These are phyloP conservation scores for Monodelphis domestica DNA, from an alignment of 2,797 vertebrate species.

Conservation along the genomic window DNA sequence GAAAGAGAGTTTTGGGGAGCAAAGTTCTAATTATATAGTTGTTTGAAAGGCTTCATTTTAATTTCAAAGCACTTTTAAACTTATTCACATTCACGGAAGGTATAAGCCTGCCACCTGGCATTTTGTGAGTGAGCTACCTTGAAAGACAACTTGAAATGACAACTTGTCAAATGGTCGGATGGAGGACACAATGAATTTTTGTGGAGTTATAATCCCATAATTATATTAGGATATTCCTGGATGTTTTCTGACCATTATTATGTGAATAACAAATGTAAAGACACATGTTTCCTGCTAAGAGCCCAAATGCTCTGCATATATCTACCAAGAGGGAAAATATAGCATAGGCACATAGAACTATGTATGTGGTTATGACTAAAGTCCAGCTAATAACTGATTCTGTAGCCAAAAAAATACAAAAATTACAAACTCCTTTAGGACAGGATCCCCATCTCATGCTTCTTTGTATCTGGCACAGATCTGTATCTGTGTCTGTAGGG, in stretches of 20 bases:
- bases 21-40: slow-evolving; percentile 55
- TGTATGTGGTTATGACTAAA: neutral
- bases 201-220: slow-evolving; percentile 8
- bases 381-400: neutral
- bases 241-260: slow-evolving; percentile 10
- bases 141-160: slow-evolving; percentile 30
- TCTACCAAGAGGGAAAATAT: slow-evolving; percentile 24
- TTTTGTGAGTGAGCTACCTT: slow-evolving; percentile 23
- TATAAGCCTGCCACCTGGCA: neutral
- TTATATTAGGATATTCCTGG: neutral
- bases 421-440: neutral
- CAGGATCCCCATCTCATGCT: neutral
- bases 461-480: neutral
- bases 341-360: neutral
- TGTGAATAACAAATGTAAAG: neutral
- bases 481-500: too few relatives aligned
- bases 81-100: slow-evolving; percentile 18
- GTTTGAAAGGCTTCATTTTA: slow-evolving; percentile 18
- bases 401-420: slow-evolving; percentile 2
- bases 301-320: neutral
- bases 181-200: neutral
- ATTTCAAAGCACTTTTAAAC: slow-evolving; percentile 43
- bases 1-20: too few relatives aligned
- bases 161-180: neutral
- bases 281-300: neutral